Percentiles rank a stretch among this genome's conserved stretches.
Conservation (phyloP, 2,888 invertebrate species). For the Microchrysa polita region DNA sequence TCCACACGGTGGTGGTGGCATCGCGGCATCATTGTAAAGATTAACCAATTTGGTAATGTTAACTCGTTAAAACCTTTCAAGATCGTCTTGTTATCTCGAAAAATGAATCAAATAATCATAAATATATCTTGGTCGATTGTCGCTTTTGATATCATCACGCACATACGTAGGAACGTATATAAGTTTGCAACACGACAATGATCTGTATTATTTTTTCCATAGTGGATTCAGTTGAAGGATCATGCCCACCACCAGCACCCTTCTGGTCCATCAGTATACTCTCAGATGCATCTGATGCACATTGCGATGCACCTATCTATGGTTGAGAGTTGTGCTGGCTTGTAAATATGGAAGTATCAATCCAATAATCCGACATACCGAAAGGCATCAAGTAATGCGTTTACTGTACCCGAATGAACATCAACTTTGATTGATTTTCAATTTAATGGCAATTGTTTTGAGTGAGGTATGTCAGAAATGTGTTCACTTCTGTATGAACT, state of each 20-base stretch:
- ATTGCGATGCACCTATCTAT: neutral
- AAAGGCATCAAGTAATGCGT: conserved; percentile 41
- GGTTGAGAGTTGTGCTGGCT: neutral
- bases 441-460: conserved; percentile 49
- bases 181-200: conserved; percentile 24
- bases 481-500: no score
- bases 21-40: conserved; percentile 44
- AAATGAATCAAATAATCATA: conserved; percentile 61
- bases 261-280: no score
- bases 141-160: conserved; percentile 35
- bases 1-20: conserved; percentile 11
- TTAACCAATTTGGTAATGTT: conserved; percentile 54
- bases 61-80: conserved; percentile 52
- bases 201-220: neutral
- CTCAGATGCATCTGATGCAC: neutral
- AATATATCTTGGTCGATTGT: conserved; percentile 54
- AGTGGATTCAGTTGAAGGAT: no score
- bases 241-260: no score
- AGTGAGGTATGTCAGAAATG: conserved; percentile 42
- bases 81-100: conserved; percentile 54
- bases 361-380: conserved; percentile 22
- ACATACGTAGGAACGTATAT: conserved; percentile 1
- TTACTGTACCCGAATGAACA: conserved; percentile 39
- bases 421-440: conserved; percentile 49
- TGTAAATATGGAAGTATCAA: no score